Evolutionary conservation across 1,140 invertebrate genomes (phyloP), one percentile per base, ranked within the genome.

Genomic region (Hesperophylax magnus): DNA sequence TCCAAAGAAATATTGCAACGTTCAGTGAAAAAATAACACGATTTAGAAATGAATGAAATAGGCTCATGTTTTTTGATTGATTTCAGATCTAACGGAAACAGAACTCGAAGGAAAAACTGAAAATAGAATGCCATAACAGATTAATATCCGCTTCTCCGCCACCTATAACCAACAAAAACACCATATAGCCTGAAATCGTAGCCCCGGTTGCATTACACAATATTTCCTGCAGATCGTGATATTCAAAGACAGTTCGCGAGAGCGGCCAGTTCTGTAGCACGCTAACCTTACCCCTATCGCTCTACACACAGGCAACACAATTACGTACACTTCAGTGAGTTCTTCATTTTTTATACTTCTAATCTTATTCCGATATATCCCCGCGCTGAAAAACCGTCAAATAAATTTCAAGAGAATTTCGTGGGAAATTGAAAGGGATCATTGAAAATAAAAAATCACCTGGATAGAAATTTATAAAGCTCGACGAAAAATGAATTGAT

Each of bases 371-470:
- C 53, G 24, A 77, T 76, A 77, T 79, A 71, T 75, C 60, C 27
- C 22, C 34, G 58, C 20, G 39, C 56, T 77, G 54, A 18, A 56
- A 18, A 56, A 54, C 71, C 52, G 47, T 18, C 53, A 79, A 77
- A 83, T 80, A 83, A 83, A 83, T 83, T 81, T 52, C 53, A 56
- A 20, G 61, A 77, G 53, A 81, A 80, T 78, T 61, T 52, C 56
- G 63, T 31, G 60, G 79, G 77, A 83, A 80, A 78, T 83, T 81
- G 82, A 80, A 83, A 72, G 65, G 79, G 79, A 83, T 83, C 82
- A 83, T 81, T 82, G 81, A 71, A 65, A 78, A 53, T 14, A 71
- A 17, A 60, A 61, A 77, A 22, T 39, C 39, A 47, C 39, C 39
- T 47, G 39, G 58, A 74, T 34, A 58, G 39, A 74, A 79, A 77